phyloP scores from a whole-genome alignment of 1,140 invertebrate genomes.

The Bombyx mandarina region DNA sequence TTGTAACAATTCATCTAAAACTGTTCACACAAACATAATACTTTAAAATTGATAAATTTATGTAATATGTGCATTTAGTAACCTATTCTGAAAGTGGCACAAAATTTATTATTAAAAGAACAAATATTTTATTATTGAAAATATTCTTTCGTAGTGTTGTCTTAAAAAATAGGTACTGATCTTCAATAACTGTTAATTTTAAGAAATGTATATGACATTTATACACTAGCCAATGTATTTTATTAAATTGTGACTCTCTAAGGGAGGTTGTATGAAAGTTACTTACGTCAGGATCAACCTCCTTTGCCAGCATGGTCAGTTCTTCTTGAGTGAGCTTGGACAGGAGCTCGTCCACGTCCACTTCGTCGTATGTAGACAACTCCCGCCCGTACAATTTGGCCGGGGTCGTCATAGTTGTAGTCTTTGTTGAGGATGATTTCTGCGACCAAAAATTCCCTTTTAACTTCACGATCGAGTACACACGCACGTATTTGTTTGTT shows the following conservation, averaged over 20 bases:
- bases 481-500: background rate
- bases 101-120: too few relatives aligned
- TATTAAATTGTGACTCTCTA: too few relatives aligned
- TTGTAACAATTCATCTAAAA: too few relatives aligned
- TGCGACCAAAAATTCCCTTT: conserved; percentile 61
- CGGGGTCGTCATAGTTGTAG: conserved; percentile 88
- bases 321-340: conserved; percentile 95
- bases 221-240: too few relatives aligned
- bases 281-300: conserved; percentile 99
- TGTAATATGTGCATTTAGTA: too few relatives aligned
- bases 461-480: background rate
- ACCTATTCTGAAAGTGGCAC: too few relatives aligned
- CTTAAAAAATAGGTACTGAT: background rate
- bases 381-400: conserved; percentile 94
- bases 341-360: conserved; percentile 97
- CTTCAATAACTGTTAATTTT: background rate
- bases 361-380: conserved; percentile 93
- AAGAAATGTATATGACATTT: background rate
- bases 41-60: too few relatives aligned
- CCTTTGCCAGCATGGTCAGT: conserved; percentile 96
- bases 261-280: conserved; percentile 1
- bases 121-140: background rate
- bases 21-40: too few relatives aligned
- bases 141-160: background rate
- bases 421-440: conserved; percentile 89